These are phyloP conservation scores for Papilio polyxenes DNA, from an alignment of 1,140 invertebrate genomes.

Conservation along the genomic window DNA sequence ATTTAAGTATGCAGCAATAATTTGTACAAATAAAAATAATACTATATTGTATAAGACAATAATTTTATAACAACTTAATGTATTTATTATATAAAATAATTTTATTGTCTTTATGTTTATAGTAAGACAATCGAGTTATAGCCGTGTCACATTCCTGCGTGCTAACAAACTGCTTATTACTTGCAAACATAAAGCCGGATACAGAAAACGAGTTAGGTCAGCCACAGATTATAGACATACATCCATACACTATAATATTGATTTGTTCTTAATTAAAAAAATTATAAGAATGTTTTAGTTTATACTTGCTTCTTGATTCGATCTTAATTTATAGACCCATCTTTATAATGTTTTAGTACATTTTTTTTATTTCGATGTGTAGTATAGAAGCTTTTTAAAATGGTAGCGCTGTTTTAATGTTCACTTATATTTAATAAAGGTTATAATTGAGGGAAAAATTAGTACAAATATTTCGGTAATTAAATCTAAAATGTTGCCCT, in stretches of 20 bases:
- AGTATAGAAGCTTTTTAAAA: not conserved
- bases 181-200: conserved; percentile 32
- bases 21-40: not conserved
- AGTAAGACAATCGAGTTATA: conserved; percentile 14
- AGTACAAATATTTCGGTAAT: not conserved
- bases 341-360: not conserved
- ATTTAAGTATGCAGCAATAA: not conserved
- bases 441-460: not conserved
- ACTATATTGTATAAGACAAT: not conserved
- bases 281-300: not conserved
- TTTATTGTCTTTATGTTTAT: not conserved
- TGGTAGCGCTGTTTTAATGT: not conserved
- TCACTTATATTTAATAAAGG: not conserved
- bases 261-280: not conserved
- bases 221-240: not conserved
- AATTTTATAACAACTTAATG: not conserved
- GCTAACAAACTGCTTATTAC: conserved; percentile 31
- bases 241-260: not conserved
- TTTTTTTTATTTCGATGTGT: not conserved
- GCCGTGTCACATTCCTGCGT: conserved; percentile 15
- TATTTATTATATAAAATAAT: not conserved
- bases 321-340: not conserved
- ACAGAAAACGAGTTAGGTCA: conserved; percentile 27
- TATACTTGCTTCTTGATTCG: not conserved
- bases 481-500: not conserved